phyloP scores from a whole-genome alignment of 2,888 invertebrate genomes.

The Nysson spinosus region DNA sequence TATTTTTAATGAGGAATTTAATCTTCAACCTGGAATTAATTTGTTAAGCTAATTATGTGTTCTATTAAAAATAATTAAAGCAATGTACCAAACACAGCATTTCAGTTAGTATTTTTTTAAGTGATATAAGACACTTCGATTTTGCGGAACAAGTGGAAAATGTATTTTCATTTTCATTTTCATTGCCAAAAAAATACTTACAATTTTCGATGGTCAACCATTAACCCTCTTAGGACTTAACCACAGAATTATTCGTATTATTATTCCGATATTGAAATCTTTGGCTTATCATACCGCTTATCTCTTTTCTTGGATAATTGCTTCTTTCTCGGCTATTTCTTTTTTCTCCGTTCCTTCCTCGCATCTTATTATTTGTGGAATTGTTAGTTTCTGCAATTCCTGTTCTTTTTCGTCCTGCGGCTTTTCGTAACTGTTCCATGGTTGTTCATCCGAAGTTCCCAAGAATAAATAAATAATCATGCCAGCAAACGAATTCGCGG shows the following conservation, averaged over 20 bases:
- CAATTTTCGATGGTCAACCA: too few relatives aligned
- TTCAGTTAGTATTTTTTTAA: too few relatives aligned
- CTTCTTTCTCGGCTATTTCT: background rate
- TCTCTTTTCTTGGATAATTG: background rate
- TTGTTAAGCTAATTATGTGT: too few relatives aligned
- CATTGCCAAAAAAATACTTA: too few relatives aligned
- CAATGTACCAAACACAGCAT: too few relatives aligned
- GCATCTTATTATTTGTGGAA: background rate
- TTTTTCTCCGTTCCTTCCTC: slow-evolving; percentile 9
- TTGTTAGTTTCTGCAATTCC: slow-evolving; percentile 55
- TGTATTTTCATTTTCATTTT: too few relatives aligned
- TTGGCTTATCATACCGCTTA: background rate
- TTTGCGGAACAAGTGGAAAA: too few relatives aligned
- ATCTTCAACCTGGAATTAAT: too few relatives aligned
- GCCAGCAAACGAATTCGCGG: slow-evolving; percentile 62
- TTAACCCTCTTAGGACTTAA: too few relatives aligned
- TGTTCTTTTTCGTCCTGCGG: slow-evolving; percentile 40
- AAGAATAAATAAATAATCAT: slow-evolving; percentile 63
- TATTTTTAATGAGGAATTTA: too few relatives aligned
- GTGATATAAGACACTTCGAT: too few relatives aligned
- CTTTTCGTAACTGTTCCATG: slow-evolving; percentile 67
- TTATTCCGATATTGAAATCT: background rate
- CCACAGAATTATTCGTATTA: background rate
- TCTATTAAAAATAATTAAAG: too few relatives aligned
- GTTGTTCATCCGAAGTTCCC: slow-evolving; percentile 70